Conservation (phyloP, 2,113 vertebrate genomes). For the Esox niger region DNA sequence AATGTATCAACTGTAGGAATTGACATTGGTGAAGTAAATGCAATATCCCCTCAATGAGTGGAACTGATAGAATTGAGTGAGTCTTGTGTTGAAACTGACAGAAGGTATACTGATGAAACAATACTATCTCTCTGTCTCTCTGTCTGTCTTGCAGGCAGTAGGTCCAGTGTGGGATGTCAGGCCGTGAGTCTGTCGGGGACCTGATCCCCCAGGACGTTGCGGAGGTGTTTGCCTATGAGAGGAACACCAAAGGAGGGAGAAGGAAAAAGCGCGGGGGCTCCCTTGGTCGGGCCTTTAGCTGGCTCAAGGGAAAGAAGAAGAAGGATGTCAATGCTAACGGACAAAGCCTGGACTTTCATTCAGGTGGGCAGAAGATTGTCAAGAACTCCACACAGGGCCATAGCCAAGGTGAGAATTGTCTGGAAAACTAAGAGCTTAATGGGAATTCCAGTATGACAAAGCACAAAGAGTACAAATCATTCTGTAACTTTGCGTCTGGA, state of each 20-base stretch:
- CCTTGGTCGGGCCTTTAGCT: slow-evolving; percentile 57
- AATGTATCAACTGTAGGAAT: background rate
- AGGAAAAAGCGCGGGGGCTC: slow-evolving; percentile 70
- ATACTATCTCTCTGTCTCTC: background rate
- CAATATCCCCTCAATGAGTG: slow-evolving; percentile 4
- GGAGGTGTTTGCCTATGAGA: slow-evolving; percentile 69
- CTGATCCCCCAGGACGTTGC: slow-evolving; percentile 78
- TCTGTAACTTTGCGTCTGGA: background rate
- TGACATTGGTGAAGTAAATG: background rate
- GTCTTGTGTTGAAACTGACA: too few species aligned
- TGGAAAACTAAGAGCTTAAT: background rate
- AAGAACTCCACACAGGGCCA: slow-evolving; percentile 46
- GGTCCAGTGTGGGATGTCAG: slow-evolving; percentile 64
- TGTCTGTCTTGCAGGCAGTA: slow-evolving; percentile 32
- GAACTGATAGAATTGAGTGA: slow-evolving; percentile 7
- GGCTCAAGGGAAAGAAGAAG: slow-evolving; percentile 67
- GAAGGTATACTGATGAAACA: too few species aligned
- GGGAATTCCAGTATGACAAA: too few species aligned
- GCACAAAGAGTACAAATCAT: too few species aligned
- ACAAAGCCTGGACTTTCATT: slow-evolving; percentile 54
- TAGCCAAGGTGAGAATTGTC: slow-evolving; percentile 47
- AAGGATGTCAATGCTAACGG: slow-evolving; percentile 44
- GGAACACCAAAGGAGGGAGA: slow-evolving; percentile 62
- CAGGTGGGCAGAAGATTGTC: slow-evolving; percentile 37
- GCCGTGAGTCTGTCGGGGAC: slow-evolving; percentile 70